Conservation (phyloP, 37 sponge, comb jelly and placozoan genomes). For the Hexactinellida sp. region DNA sequence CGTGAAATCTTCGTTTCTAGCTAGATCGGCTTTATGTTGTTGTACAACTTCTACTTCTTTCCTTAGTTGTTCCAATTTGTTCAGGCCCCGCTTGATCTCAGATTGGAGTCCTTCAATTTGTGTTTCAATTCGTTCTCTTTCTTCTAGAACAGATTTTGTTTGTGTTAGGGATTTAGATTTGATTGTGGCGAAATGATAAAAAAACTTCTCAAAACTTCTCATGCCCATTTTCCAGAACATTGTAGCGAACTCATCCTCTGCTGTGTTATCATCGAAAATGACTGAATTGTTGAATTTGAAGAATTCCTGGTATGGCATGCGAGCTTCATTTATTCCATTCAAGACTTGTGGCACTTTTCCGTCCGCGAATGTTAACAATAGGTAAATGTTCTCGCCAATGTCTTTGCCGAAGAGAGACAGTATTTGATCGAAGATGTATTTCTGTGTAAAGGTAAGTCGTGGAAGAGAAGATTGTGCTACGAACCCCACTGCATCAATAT, state of each 20-base stretch:
- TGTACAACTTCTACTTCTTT: not conserved
- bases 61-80: not conserved
- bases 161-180: not conserved
- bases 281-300: slow-evolving; percentile 57
- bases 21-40: not conserved
- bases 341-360: slow-evolving; percentile 29
- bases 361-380: slow-evolving; percentile 49
- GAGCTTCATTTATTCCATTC: slow-evolving; percentile 28
- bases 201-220: not conserved
- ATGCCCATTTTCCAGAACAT: slow-evolving; percentile 18
- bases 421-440: slow-evolving; percentile 42
- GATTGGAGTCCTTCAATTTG: not conserved
- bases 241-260: not conserved
- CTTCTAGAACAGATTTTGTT: not conserved
- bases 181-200: not conserved
- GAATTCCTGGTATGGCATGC: not conserved
- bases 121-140: not conserved
- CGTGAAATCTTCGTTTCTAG: slow-evolving; percentile 22
- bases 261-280: not conserved
- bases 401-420: slow-evolving; percentile 42
- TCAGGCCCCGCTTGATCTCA: not conserved
- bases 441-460: slow-evolving; percentile 32
- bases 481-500: slow-evolving; percentile 46
- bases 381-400: slow-evolving; percentile 30
- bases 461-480: slow-evolving; percentile 31